phyloP scores from a whole-genome alignment of 2,113 vertebrate genomes.

The Okapia johnstoni region DNA sequence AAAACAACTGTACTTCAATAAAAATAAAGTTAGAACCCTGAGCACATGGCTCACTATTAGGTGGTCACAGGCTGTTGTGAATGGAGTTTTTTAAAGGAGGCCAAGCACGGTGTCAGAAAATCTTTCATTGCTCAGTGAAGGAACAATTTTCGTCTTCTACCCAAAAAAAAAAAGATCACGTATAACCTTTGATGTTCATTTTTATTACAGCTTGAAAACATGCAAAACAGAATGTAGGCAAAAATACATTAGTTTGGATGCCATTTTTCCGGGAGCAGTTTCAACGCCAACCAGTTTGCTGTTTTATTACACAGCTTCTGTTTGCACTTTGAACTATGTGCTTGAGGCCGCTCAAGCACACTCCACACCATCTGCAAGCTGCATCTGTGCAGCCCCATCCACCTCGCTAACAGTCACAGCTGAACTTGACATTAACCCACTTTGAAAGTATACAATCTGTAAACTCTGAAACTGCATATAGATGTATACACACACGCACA shows the following conservation, averaged over 20 bases:
- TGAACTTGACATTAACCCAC: not conserved
- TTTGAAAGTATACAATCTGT: not conserved
- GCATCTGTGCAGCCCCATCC: not conserved
- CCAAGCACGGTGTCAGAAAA: not conserved
- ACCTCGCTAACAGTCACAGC: not conserved
- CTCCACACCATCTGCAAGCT: not conserved
- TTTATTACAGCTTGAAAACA: not conserved
- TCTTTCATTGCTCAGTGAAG: not conserved
- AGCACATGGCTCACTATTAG: fast-evolving
- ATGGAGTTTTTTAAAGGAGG: not conserved
- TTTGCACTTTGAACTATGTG: not conserved
- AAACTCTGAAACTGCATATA: not conserved
- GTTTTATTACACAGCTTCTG: not conserved
- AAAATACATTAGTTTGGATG: not conserved
- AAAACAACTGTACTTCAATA: not conserved
- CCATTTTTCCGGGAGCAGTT: not conserved
- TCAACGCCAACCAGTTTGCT: not conserved
- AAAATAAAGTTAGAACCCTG: not conserved
- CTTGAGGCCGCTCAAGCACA: not conserved
- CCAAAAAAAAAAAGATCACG: not conserved
- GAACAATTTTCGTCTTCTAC: not conserved
- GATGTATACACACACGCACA: not conserved
- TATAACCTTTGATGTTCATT: not conserved
- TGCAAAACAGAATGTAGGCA: not conserved
- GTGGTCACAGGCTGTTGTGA: fast-evolving